phyloP scores from a whole-genome alignment of 2,797 vertebrate genomes.

The Semaprochilodus insignis region DNA sequence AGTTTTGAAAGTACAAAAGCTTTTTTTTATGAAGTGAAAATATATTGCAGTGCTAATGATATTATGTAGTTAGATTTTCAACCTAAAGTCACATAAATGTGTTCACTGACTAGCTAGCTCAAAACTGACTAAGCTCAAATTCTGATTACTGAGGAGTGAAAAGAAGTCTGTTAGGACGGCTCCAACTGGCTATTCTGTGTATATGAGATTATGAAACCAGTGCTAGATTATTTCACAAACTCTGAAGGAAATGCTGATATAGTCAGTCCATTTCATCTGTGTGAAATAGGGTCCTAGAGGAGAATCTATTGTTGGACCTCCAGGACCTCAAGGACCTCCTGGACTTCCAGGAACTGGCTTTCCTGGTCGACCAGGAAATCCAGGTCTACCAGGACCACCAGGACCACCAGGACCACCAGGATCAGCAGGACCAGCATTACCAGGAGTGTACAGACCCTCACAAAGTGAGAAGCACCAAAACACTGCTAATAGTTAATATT shows the following conservation, averaged over 20 bases:
- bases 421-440: conserved; percentile 60
- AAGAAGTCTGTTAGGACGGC: too few relatives aligned
- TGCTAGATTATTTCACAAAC: too few relatives aligned
- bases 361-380: conserved; percentile 83
- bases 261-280: neutral
- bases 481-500: neutral
- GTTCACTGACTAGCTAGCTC: too few relatives aligned
- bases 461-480: conserved; percentile 67
- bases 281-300: conserved; percentile 48
- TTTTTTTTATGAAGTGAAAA: too few relatives aligned
- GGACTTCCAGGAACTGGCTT: conserved; percentile 84
- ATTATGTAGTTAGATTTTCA: too few relatives aligned
- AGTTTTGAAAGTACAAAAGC: too few relatives aligned
- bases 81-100: too few relatives aligned
- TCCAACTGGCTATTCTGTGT: too few relatives aligned
- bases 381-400: conserved; percentile 76
- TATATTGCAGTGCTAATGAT: too few relatives aligned
- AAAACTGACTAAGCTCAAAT: too few relatives aligned
- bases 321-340: conserved; percentile 77
- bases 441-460: conserved; percentile 76
- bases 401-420: conserved; percentile 77
- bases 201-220: too few relatives aligned
- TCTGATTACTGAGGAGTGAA: too few relatives aligned
- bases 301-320: conserved; percentile 61
- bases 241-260: neutral